These are phyloP conservation scores for Glossophaga mutica DNA, from an alignment of 2,797 vertebrate species.

Conservation along the genomic window DNA sequence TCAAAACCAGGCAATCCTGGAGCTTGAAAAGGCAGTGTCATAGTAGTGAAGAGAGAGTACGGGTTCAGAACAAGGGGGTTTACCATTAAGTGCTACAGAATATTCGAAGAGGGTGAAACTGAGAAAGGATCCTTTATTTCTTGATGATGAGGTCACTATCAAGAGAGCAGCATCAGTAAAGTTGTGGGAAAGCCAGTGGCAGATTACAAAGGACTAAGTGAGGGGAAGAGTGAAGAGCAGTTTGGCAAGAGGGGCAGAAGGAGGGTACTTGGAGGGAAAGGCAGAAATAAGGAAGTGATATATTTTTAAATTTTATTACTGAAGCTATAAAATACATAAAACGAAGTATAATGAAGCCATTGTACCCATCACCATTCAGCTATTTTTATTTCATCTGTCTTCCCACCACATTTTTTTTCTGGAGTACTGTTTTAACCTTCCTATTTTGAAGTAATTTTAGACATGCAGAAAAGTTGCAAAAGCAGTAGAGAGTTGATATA, in stretches of 20 bases:
- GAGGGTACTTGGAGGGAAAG: background rate
- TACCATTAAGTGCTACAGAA: background rate
- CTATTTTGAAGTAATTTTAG: conserved; percentile 16
- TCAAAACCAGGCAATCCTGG: background rate
- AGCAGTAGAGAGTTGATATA: background rate
- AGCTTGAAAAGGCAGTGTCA: background rate
- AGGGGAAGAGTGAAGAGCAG: background rate
- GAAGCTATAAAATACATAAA: background rate
- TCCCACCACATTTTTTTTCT: background rate
- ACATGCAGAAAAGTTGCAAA: background rate
- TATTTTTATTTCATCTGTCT: background rate
- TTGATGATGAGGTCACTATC: background rate
- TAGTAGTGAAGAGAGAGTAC: background rate
- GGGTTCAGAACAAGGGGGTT: background rate
- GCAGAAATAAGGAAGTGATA: background rate
- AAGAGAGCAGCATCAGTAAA: background rate
- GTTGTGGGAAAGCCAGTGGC: background rate
- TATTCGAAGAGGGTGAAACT: background rate
- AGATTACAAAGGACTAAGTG: background rate
- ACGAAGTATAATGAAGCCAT: background rate
- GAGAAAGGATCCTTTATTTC: background rate
- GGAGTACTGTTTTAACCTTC: background rate
- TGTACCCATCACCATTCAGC: background rate
- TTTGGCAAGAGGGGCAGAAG: background rate
- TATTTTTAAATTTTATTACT: background rate